Evolutionary conservation across 2,113 vertebrate genomes (phyloP).

Genomic region (Oceanites oceanicus): DNA sequence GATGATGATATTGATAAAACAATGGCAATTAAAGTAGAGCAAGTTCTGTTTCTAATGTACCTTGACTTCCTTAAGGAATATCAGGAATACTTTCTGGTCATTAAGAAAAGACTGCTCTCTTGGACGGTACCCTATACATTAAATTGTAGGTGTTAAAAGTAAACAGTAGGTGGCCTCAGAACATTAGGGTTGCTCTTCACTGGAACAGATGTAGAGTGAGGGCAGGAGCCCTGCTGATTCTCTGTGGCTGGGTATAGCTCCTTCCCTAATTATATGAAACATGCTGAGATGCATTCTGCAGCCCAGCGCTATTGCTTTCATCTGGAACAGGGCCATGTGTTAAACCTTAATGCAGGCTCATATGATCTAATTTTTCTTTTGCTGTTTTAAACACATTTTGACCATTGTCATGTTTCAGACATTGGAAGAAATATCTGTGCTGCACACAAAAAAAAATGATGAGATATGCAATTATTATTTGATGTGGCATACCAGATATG

Average conservation of each 20-base stretch:
- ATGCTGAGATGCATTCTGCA: neutral
- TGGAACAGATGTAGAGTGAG: neutral
- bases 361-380: neutral
- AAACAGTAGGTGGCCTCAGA: conserved; percentile 68
- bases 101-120: neutral
- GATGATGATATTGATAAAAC: neutral
- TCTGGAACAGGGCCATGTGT: neutral
- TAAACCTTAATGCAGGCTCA: neutral
- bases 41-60: neutral
- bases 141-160: conserved; percentile 4
- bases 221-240: neutral
- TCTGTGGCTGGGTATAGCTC: neutral
- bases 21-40: neutral
- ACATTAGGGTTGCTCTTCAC: conserved; percentile 23
- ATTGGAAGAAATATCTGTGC: neutral
- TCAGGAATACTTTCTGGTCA: neutral
- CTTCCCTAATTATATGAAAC: neutral
- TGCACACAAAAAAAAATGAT: neutral
- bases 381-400: neutral
- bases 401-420: neutral
- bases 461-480: neutral
- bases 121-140: neutral
- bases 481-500: no score
- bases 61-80: neutral
- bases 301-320: neutral